phyloP scores from a whole-genome alignment of 2,888 invertebrate genomes.

The Rotaria macrura region DNA sequence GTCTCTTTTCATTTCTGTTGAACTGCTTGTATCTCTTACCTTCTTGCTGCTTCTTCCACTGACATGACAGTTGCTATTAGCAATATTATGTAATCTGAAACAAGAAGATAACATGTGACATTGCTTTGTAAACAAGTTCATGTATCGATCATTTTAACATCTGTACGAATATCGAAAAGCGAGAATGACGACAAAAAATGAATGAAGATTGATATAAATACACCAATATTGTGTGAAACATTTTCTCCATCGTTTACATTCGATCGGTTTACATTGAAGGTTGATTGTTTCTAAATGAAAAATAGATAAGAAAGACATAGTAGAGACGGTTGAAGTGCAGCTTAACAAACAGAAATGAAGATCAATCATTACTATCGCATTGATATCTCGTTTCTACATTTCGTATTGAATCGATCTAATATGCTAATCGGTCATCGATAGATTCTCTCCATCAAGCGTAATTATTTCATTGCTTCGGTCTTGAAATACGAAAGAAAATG shows the following conservation, averaged over 20 bases:
- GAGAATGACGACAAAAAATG: not conserved
- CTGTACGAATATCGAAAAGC: not conserved
- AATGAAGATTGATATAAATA: not conserved
- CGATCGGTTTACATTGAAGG: not conserved
- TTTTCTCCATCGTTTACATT: not conserved
- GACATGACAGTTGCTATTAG: not conserved
- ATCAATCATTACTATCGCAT: too few species aligned
- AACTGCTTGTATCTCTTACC: not conserved
- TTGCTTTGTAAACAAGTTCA: too few species aligned
- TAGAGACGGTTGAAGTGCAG: not conserved
- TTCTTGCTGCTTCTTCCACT: not conserved
- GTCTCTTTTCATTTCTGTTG: not conserved
- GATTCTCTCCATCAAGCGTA: not conserved
- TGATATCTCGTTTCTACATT: not conserved
- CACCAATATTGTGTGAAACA: not conserved
- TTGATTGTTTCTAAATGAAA: not conserved
- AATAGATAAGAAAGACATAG: not conserved
- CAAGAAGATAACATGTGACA: too few species aligned
- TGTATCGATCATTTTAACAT: not conserved
- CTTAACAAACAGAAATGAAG: not conserved
- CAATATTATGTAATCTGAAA: not conserved
- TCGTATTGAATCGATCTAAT: not conserved
- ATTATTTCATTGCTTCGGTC: not conserved
- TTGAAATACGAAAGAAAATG: too few species aligned
- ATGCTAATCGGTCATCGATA: not conserved